Base-by-base conservation (phyloP, 2,888 invertebrate species). In the Phytoseiulus persimilis region DNA sequence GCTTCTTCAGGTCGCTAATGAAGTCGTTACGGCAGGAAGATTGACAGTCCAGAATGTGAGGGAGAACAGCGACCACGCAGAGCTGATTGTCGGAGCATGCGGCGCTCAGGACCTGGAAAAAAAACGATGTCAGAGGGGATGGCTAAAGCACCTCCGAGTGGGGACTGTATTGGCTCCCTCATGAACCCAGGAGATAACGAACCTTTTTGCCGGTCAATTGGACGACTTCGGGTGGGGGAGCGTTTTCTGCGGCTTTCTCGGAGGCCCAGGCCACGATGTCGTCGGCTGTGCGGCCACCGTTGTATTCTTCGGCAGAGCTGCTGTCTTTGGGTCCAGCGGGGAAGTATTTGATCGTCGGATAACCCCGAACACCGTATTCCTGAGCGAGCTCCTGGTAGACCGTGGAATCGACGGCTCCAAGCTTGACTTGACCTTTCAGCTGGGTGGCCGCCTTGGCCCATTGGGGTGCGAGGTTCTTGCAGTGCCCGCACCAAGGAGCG, bases 361-460 rank as follows among this genome's bases (percentile, higher is more conserved):
- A 99, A 0, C 99, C 98, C 91, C 95, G 95, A 65, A 99, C 96
- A 91, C 95, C 95, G 93, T 96, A 99, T 92, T 96, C 95, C 91
- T 94, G 94, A 0, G 98, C 96, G 93, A 95, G 96, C 28, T 94
- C 93, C 90, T 95, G 95, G 93, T 99, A 96, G 0, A 96, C 96
- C 0, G 99, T 99, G 0, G 99, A 98, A 94, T 99, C 99, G 0
- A 99, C 93, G 2, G 98, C 98, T 90, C 98, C 99, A 31, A 99
- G 93, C 94, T 98, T 99, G 83, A 94, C 93, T 94, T 98, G 98
- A 92, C 98, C 99, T 94, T 97, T 98, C 32, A 99, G 95, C 92
- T 98, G 96, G 5, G 95, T 94, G 31, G 99, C 99, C 0, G 99
- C 99, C 92, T 96, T 95, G 23, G 96, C 96, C 98, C 98, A 99